Conservation (phyloP, 2,888 invertebrate genomes). For the Standfussiana lucernea region DNA sequence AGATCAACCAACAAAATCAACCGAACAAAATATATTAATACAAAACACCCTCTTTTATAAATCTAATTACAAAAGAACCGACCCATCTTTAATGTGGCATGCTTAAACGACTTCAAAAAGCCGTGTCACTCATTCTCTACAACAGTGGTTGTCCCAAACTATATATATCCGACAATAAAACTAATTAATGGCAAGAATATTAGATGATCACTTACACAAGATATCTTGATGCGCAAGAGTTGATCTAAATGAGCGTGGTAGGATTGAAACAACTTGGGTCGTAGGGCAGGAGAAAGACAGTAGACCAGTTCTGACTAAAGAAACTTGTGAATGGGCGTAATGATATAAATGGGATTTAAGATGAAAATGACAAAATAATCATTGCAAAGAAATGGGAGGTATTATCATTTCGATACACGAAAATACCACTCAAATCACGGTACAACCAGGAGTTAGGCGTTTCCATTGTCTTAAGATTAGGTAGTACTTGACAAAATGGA, state of each 20-base stretch:
- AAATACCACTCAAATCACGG: no score
- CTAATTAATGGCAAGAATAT: conserved; percentile 63
- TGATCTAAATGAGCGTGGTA: conserved; percentile 82
- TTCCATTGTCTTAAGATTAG: no score
- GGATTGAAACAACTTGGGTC: conserved; percentile 38
- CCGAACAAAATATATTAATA: background rate
- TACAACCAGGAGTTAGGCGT: no score
- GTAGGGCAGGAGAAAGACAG: conserved; percentile 37
- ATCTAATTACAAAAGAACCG: conserved; percentile 50
- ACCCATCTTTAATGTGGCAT: conserved; percentile 54
- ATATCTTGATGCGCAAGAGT: conserved; percentile 63
- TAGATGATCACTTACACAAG: conserved; percentile 65
- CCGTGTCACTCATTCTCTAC: conserved; percentile 71
- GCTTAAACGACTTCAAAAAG: conserved; percentile 79
- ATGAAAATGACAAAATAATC: no score
- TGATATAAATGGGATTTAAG: no score
- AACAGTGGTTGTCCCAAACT: conserved; percentile 31
- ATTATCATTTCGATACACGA: no score
- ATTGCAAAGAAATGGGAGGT: no score
- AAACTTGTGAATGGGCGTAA: no score
- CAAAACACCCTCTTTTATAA: conserved; percentile 39
- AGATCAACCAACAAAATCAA: background rate
- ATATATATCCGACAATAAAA: conserved; percentile 49
- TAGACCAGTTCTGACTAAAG: conserved; percentile 2
- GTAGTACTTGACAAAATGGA: no score